These are phyloP conservation scores for Pachyramphus minor DNA, from an alignment of 2,113 vertebrate species.

Conservation along the genomic window DNA sequence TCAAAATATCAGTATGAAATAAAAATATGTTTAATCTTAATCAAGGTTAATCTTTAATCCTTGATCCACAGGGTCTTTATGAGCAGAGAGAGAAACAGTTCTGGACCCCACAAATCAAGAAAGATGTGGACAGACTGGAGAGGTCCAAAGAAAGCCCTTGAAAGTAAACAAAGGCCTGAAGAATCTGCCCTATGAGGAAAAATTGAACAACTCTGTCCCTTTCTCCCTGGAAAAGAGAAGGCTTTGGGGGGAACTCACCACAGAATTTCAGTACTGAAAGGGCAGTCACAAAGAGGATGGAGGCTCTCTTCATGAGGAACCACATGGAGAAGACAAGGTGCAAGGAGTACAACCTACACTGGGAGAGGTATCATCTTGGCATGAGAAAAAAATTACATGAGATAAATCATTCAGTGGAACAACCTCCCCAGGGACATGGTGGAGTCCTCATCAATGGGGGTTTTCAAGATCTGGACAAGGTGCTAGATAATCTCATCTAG, in stretches of 20 bases:
- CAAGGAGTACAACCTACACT: not conserved
- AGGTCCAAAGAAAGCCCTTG: not conserved
- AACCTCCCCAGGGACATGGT: not conserved
- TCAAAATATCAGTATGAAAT: not conserved
- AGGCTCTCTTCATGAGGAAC: not conserved
- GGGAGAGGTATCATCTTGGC: not conserved
- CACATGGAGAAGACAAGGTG: not conserved
- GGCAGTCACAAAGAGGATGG: not conserved
- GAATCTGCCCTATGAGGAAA: not conserved
- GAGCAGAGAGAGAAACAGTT: not conserved
- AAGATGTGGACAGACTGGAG: not conserved
- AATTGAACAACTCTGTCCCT: not conserved
- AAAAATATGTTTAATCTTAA: not conserved
- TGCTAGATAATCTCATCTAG: not conserved
- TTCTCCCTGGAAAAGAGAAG: not conserved
- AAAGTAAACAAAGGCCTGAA: not conserved
- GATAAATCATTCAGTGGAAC: not conserved
- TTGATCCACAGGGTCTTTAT: not conserved
- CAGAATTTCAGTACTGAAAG: not conserved
- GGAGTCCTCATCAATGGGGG: accelerated
- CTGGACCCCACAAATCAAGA: not conserved
- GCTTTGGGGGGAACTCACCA: not conserved
- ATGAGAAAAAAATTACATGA: not conserved
- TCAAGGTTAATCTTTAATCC: not conserved
- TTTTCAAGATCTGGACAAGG: not conserved